A percentile compares a stretch with the other conserved stretches of the same genome.
Conservation (phyloP, 2,113 vertebrate genomes). For the Nycticorax nycticorax region DNA sequence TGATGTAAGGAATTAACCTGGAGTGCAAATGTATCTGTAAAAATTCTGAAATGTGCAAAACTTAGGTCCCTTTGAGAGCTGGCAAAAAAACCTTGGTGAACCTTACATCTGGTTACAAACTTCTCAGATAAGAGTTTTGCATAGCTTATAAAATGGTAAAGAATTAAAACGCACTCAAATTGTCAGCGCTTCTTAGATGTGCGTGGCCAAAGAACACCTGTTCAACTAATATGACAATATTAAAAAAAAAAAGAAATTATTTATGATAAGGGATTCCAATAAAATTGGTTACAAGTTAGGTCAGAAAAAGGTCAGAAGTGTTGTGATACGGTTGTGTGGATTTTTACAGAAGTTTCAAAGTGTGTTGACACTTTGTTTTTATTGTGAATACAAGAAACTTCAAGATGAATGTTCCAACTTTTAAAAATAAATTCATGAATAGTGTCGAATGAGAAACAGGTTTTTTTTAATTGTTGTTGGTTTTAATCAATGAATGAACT, state of each 20-base stretch:
- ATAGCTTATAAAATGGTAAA: not conserved
- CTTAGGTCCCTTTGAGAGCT: not conserved
- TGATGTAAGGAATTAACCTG: not conserved
- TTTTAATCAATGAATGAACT: not conserved
- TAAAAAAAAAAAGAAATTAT: not conserved
- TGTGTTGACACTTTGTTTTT: not conserved
- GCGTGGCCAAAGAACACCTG: not conserved
- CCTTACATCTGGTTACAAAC: not conserved
- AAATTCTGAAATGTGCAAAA: not conserved
- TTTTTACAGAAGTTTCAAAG: not conserved
- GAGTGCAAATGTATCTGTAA: not conserved
- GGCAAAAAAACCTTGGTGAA: not conserved
- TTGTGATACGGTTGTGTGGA: not conserved
- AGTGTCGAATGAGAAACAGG: not conserved
- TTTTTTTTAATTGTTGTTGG: not conserved
- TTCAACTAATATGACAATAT: not conserved
- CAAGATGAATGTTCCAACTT: not conserved
- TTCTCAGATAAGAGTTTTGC: not conserved
- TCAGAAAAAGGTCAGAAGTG: not conserved
- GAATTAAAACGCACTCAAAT: not conserved
- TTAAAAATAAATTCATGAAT: not conserved
- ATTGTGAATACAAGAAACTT: not conserved
- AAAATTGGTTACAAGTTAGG: not conserved
- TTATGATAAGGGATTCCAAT: not conserved
- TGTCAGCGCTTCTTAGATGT: not conserved